Evolutionary conservation across 2,113 vertebrate genomes (phyloP).

Genomic region (Telmatochromis bifrenatus): DNA sequence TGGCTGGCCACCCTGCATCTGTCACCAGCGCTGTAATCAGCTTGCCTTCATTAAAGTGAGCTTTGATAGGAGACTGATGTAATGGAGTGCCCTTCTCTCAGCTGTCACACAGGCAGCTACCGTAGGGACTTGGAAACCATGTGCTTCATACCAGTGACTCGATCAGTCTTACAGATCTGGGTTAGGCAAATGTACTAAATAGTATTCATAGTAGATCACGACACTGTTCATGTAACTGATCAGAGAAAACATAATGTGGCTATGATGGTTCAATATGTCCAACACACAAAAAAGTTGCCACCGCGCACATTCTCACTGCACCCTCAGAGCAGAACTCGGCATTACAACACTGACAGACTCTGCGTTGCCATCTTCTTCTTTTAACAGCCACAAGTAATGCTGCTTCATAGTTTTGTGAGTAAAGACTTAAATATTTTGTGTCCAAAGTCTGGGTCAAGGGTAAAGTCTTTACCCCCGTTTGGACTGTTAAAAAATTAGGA

Average conservation of each 20-base stretch:
- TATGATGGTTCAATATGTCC: background rate
- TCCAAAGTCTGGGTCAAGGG: background rate
- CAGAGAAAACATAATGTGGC: background rate
- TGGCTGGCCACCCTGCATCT: constrained; percentile 47
- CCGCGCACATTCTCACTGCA: background rate
- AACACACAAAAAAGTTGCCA: background rate
- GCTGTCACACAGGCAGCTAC: constrained; percentile 42
- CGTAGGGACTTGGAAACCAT: constrained; percentile 18
- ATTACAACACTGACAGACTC: background rate
- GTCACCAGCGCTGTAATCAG: constrained; percentile 49
- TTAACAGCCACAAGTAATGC: background rate
- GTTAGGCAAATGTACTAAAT: constrained; percentile 12
- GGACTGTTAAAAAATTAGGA: background rate
- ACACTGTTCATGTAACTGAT: background rate
- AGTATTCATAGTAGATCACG: background rate
- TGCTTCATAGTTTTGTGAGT: background rate
- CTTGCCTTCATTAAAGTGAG: constrained; percentile 40
- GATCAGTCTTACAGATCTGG: constrained; percentile 3
- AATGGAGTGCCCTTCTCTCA: constrained; percentile 25
- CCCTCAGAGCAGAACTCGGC: background rate
- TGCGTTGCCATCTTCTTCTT: background rate
- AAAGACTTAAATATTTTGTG: background rate
- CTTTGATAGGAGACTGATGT: constrained; percentile 54
- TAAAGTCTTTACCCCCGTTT: background rate
- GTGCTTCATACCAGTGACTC: constrained; percentile 27